Percentiles rank a stretch among this genome's conserved stretches.
Conservation (phyloP, 2,797 vertebrate genomes). For the Spea hammondii region DNA sequence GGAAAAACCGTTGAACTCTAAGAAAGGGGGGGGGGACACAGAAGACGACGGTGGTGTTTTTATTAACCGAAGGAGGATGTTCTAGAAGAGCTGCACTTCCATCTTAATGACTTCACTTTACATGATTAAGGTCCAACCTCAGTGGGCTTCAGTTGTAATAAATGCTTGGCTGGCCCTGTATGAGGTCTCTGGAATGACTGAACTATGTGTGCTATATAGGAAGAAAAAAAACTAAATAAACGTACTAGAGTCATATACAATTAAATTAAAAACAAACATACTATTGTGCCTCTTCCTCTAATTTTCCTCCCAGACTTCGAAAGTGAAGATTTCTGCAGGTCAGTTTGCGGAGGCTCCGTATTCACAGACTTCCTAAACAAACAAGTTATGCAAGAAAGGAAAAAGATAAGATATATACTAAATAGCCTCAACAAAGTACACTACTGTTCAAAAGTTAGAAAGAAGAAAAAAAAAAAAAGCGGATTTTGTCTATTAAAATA, state of each 20-base stretch:
- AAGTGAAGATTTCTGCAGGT: conserved; percentile 85
- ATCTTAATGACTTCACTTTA: too few relatives aligned
- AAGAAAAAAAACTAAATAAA: too few relatives aligned
- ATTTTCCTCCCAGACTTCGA: conserved; percentile 97
- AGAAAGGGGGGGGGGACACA: too few relatives aligned
- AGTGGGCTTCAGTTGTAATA: too few relatives aligned
- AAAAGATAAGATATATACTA: neutral
- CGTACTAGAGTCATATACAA: neutral
- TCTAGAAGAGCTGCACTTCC: too few relatives aligned
- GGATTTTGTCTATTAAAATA: too few relatives aligned
- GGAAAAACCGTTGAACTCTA: neutral
- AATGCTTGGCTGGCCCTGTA: too few relatives aligned
- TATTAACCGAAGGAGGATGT: too few relatives aligned
- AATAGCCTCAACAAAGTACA: neutral
- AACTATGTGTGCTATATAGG: too few relatives aligned
- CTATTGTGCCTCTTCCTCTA: conserved; percentile 95
- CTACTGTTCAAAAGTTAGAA: neutral
- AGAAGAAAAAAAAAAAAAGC: too few relatives aligned
- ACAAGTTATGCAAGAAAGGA: neutral
- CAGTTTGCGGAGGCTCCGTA: conserved; percentile 59
- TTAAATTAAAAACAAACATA: conserved; percentile 59
- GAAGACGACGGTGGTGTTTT: neutral
- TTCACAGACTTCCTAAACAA: conserved; percentile 69
- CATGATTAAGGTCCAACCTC: too few relatives aligned
- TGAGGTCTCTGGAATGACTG: too few relatives aligned